Conservation (phyloP, 1,140 invertebrate genomes). For the Coelopa frigida region DNA sequence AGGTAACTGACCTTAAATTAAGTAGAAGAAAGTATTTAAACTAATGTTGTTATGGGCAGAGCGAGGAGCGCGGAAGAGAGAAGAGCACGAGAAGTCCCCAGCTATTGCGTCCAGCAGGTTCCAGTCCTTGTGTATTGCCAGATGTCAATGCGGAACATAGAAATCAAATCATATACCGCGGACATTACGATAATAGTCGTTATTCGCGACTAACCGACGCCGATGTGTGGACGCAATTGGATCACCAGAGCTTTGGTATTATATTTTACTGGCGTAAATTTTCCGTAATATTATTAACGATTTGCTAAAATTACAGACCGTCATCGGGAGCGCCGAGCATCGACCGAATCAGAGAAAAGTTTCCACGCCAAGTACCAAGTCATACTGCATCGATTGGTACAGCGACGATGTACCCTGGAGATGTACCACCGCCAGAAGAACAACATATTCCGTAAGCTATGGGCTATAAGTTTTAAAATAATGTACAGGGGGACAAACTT, state of each 20-base stretch:
- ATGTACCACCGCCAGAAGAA: constrained; percentile 79
- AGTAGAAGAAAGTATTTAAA: neutral
- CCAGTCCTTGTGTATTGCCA: constrained; percentile 57
- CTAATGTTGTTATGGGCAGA: constrained; percentile 43
- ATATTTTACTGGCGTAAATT: neutral
- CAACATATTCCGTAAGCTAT: constrained; percentile 73
- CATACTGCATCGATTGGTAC: constrained; percentile 81
- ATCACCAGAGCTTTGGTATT: constrained; percentile 41
- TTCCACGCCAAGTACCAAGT: constrained; percentile 81
- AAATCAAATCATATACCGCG: constrained; percentile 59
- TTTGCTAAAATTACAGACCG: constrained; percentile 23
- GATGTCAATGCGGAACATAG: constrained; percentile 59
- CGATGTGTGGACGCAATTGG: constrained; percentile 63
- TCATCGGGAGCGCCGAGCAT: constrained; percentile 53
- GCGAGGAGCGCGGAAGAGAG: constrained; percentile 68
- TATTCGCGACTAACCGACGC: constrained; percentile 72
- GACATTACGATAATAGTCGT: constrained; percentile 59
- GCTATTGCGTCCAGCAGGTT: constrained; percentile 58
- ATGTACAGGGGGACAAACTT: too few species aligned
- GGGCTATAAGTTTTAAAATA: too few species aligned
- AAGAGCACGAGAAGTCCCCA: constrained; percentile 56
- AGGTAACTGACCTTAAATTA: constrained; percentile 48
- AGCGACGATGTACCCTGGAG: constrained; percentile 84
- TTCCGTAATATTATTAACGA: neutral
- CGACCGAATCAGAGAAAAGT: constrained; percentile 78